Base-by-base conservation (phyloP, 35 echinoderm and acorn worm species). In the Patiria miniata region DNA sequence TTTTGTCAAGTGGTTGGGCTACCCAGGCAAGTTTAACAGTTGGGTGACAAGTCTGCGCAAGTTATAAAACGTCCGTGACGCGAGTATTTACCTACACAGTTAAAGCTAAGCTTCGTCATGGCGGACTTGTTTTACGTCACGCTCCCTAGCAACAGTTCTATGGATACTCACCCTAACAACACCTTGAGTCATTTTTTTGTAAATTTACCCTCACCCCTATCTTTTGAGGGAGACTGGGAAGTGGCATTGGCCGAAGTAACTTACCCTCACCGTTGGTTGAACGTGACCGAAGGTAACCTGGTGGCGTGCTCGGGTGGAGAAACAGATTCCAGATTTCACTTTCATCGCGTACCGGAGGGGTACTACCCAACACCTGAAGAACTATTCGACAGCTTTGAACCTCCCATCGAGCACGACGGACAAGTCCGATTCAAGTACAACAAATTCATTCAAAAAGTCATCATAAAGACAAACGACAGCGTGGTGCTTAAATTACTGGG, bases 1-100 rank as follows among this genome's bases (percentile, higher is more conserved):
- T 83, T 93, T 93, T 56, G 88, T 97, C 23, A 90, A 93, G 37
- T 97, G 88, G 92, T 9, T 51, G 21, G 95, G 95, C 4, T 97
- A 93, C 39, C 95, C 95, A 0, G 21, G 39, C 34, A 87, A 87
- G 52, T 97, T 93, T 36, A 93, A 93, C 55, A 86, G 78, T 47
- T 97, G 95, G 95, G 95, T 97, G 36, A 57, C 30, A 19, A 58
- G 80, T 26, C 9, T 82, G 56, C 12, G 32, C 32, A 68, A 8
- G n/a, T 37, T 39, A 85, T 85, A 85, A 86, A 86, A 65, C 7
- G 0, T 23, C 32, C 1, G n/a, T 12, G 32, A 34, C 37, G 34
- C 0, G 1, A 39, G 22, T 18, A 1, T 32, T 38, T 26, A 16
- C 17, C 15, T 36, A 18, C 2, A 68, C 68, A 2, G 59, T n/a